Evolutionary conservation across 2,113 vertebrate genomes (phyloP), one percentile per base, ranked within the genome.

Genomic region (Cheirogaleus medius): DNA sequence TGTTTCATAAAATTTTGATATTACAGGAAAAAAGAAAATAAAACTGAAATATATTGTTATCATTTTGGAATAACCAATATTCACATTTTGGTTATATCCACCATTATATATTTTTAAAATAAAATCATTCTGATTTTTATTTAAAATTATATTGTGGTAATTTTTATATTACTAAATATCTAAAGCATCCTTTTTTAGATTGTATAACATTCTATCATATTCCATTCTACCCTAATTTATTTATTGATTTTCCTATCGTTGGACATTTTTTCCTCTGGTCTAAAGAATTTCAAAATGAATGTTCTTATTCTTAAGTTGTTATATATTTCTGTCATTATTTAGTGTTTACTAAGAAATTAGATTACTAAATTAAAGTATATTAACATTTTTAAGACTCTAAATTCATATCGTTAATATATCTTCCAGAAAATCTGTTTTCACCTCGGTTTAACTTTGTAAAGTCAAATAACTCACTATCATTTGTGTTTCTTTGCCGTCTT

Each of bases 251-350:
- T 11, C 21, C 27, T 82, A 39, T 74, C 25, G 60, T 42, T 88
- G 27, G 25, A 49, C 14, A 69, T 83, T 37, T 77, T 82, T 90
- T 71, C 44, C 47, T 93, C 42, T 93, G 20, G 14, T 42, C 37
- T 47, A 74, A 84, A 88, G 39, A 63, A 84, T 92, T 96, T 94
- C 18, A 73, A 66, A 92, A 32, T 92, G 34, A 86, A 66, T 76
- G 23, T 49, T 82, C 15, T 88, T 69, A 77, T 64, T 97, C 58
- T 80, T 81, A 87, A 87, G 14, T 60, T 20, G 12, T 25, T 89
- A 56, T 37, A 13, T 60, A 60, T 0, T 44, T 69, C 52, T 92
- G 34, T 73, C 32, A 32, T 78, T 77, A 96, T 47, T 92, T 76
- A 39, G 39, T 47, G 34, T 78, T 89, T 95, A 66, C 47, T 84